Percentiles rank a stretch among this genome's conserved stretches.
Evolutionary conservation across 1,140 invertebrate species (phyloP).

Genomic region (Drosophila paulistorum): DNA sequence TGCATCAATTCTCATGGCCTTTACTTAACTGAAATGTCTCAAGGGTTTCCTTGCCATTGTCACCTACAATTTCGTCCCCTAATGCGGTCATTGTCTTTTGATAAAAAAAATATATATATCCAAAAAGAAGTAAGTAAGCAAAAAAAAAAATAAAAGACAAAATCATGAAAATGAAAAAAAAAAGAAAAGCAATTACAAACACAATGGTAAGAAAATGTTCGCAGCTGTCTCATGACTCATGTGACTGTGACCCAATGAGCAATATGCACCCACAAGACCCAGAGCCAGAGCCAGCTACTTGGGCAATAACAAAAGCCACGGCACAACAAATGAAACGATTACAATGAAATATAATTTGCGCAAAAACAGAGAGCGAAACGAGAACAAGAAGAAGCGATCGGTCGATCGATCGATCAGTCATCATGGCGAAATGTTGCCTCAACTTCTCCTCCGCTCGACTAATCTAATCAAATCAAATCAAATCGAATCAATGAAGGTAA

Average conservation of each 20-base stretch:
- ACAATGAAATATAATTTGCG: slow-evolving; percentile 79
- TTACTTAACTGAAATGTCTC: slow-evolving; percentile 22
- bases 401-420: slow-evolving; percentile 71
- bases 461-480: slow-evolving; percentile 66
- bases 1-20: slow-evolving; percentile 30
- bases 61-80: slow-evolving; percentile 33
- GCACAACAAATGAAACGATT: slow-evolving; percentile 70
- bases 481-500: slow-evolving; percentile 49
- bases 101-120: slow-evolving; percentile 26
- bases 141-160: slow-evolving; percentile 26
- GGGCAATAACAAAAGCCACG: slow-evolving; percentile 58
- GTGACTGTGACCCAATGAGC: slow-evolving; percentile 75
- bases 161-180: slow-evolving; percentile 32
- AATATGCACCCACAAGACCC: slow-evolving; percentile 67
- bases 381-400: slow-evolving; percentile 51
- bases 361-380: slow-evolving; percentile 38
- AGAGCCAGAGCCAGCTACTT: slow-evolving; percentile 43
- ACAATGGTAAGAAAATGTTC: slow-evolving; percentile 66
- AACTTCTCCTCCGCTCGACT: slow-evolving; percentile 42
- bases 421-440: slow-evolving; percentile 58
- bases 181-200: slow-evolving; percentile 67
- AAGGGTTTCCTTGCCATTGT: slow-evolving; percentile 41
- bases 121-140: slow-evolving; percentile 23
- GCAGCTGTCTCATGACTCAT: slow-evolving; percentile 70
- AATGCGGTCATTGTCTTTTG: slow-evolving; percentile 56